These are phyloP conservation scores for Zosterops pallidus DNA, from an alignment of 2,113 vertebrate species.

Conservation along the genomic window DNA sequence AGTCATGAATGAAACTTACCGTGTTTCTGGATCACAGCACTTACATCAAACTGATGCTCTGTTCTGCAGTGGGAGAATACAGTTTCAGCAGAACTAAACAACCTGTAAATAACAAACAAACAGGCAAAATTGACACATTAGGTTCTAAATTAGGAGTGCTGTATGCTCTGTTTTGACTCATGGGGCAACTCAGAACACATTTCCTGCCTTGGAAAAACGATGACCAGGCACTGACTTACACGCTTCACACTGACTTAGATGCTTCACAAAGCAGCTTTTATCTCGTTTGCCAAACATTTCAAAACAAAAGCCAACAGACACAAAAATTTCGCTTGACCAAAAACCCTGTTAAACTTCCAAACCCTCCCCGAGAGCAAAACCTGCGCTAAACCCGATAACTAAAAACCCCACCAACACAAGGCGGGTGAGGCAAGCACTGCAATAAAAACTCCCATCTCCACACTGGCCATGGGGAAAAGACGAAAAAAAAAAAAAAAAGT, in stretches of 20 bases:
- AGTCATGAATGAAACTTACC: conserved; percentile 67
- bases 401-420: accelerated
- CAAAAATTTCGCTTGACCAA: not conserved
- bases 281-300: not conserved
- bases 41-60: conserved; percentile 82
- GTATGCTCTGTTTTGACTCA: not conserved
- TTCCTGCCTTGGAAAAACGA: not conserved
- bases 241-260: too few relatives aligned
- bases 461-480: accelerated
- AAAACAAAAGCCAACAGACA: accelerated
- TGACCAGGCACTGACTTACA: accelerated
- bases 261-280: not conserved
- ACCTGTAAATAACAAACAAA: conserved; percentile 64
- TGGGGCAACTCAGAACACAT: not conserved
- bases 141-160: accelerated
- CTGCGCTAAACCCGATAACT: accelerated
- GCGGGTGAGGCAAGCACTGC: accelerated
- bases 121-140: accelerated
- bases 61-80: conserved; percentile 83
- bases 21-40: conserved; percentile 76
- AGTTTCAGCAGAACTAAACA: conserved; percentile 77
- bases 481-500: accelerated
- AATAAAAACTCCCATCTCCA: not conserved
- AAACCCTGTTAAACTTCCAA: not conserved
- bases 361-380: not conserved